Conservation (phyloP, 2,888 invertebrate species). For the Apodemia zela region DNA sequence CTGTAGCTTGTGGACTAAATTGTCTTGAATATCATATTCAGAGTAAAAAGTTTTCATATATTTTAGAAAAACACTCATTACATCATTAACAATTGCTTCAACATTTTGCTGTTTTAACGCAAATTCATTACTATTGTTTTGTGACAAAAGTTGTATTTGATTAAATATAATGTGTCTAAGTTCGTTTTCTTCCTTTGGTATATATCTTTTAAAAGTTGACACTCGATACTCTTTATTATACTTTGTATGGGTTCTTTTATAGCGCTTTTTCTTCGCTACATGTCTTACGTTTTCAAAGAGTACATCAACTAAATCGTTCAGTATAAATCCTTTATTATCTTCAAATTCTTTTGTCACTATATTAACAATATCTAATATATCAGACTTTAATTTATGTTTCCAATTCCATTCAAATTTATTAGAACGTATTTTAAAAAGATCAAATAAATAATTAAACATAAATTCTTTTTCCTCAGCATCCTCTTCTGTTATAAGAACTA, state of each 20-base stretch:
- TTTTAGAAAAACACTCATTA: conserved; percentile 38
- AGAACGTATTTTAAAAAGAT: conserved; percentile 23
- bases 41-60: neutral
- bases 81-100: conserved; percentile 43
- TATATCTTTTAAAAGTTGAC: conserved; percentile 27
- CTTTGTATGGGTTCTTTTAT: conserved; percentile 10
- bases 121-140: conserved; percentile 31
- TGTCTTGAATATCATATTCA: conserved; percentile 8
- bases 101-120: conserved; percentile 32
- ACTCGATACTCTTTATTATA: conserved; percentile 12
- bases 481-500: conserved; percentile 27
- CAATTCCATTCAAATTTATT: conserved; percentile 18
- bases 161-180: conserved; percentile 39
- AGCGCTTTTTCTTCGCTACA: conserved; percentile 16
- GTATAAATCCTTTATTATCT: conserved; percentile 36
- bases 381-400: conserved; percentile 26
- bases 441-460: conserved; percentile 27
- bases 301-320: conserved; percentile 41
- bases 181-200: conserved; percentile 40
- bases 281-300: conserved; percentile 37
- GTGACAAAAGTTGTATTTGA: conserved; percentile 39
- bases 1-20: neutral
- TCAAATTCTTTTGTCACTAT: conserved; percentile 19
- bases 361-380: conserved; percentile 30
- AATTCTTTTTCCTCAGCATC: conserved; percentile 25